A percentile compares a stretch with the other conserved stretches of the same genome.
phyloP scores from a whole-genome alignment of 2,888 invertebrate species.

The Thyatira batis region DNA sequence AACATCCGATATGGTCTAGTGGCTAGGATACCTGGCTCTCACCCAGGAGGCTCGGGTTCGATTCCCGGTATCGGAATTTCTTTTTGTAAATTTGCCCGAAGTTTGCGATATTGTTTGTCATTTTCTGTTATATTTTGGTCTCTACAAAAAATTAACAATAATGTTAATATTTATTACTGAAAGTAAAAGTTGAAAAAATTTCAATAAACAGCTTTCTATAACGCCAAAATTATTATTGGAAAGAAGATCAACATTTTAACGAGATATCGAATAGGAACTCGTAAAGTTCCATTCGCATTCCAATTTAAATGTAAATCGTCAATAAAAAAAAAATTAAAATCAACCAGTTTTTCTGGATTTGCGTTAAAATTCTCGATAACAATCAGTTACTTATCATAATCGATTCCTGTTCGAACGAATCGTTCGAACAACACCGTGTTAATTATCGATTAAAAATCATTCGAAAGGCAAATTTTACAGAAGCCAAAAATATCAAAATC shows the following conservation, averaged over 20 bases:
- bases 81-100: neutral
- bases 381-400: constrained; percentile 1
- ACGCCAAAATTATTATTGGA: neutral
- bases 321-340: neutral
- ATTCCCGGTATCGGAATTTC: constrained; percentile 83
- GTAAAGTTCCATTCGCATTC: neutral
- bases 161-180: neutral
- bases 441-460: neutral
- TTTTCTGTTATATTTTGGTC: neutral
- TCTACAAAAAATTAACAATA: too few relatives aligned
- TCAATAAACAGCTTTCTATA: neutral
- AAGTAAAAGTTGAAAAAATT: neutral
- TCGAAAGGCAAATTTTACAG: neutral
- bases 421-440: neutral
- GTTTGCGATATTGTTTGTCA: too few relatives aligned
- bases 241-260: neutral
- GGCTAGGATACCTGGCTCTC: constrained; percentile 84
- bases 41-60: constrained; percentile 84
- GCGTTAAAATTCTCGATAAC: neutral
- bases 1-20: constrained; percentile 83
- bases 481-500: neutral
- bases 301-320: neutral
- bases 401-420: neutral
- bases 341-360: neutral
- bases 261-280: neutral